Evolutionary conservation across 2,113 vertebrate genomes (phyloP), one percentile per base, ranked within the genome.

Genomic region (Poeciliopsis prolifica): DNA sequence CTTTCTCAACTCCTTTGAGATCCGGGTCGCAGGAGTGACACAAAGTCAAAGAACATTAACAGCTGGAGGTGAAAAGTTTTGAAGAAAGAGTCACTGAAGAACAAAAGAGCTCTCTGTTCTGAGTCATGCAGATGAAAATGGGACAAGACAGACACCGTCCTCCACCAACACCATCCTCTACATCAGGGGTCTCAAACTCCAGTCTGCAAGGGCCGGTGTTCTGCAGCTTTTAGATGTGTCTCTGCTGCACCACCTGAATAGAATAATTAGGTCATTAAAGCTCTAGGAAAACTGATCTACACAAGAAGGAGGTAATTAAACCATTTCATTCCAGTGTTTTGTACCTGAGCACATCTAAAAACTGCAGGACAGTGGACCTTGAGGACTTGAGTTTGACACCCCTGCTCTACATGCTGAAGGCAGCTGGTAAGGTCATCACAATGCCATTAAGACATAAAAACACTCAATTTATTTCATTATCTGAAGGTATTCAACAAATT

Each of bases 401-500:
- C 30, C 30, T 31, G 30, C 24, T 58, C 51, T n/a, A 54, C 61
- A 51, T 33, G 30, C 61, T 37, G 42, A 58, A 64, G 44, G 58
- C 24, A 17, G 54, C 44, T 65, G 42, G 62, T 65, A 37, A 74
- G 62, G 44, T 74, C n/a, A 37, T 42, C 19, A 31, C 22, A 31
- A 37, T 66, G 30, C 14, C 63, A 68, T 19, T 28, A 26, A 54
- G 61, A n/a, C 15, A 33, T 8, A 40, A 51, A n/a, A 54, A 29
- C 30, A 69, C 44, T 35, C n/a, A 1, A 33, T 69, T 19, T 19
- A 30, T 40, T 29, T 68, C 40, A 67, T 66, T 48, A 24, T 17
- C 28, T 63, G n/a, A 14, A 74, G 44, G n/a, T 37, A 67, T 29
- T 44, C 28, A 71, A 15, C 30, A 10, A 68, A 79, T 68, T 73